Conservation (phyloP, 2,113 vertebrate species). For the Pygoscelis adeliae region DNA sequence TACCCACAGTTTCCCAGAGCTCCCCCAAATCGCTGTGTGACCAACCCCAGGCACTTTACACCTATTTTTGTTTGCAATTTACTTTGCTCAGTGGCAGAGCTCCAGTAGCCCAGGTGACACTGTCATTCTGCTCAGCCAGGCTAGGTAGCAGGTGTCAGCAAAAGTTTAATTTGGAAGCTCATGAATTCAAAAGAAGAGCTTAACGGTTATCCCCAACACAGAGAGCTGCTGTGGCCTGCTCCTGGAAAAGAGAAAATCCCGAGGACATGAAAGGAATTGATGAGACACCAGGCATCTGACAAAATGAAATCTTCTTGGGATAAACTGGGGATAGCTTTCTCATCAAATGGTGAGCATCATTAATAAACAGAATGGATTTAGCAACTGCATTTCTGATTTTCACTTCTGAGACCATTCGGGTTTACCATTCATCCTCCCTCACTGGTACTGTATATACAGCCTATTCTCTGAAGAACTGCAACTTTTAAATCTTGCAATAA, state of each 20-base stretch:
- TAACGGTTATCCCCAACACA: constrained; percentile 20
- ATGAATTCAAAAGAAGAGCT: constrained; percentile 61
- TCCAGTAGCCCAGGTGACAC: not conserved
- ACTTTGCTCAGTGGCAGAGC: not conserved
- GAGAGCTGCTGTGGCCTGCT: constrained; percentile 39
- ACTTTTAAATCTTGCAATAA: constrained; percentile 4
- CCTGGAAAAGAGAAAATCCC: constrained; percentile 49
- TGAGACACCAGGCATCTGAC: not conserved
- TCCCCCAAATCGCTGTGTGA: not conserved
- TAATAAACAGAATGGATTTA: constrained; percentile 31
- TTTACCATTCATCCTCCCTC: not conserved
- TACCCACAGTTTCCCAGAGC: not conserved
- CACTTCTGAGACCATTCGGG: not conserved
- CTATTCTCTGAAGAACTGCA: not conserved
- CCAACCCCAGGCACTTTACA: not conserved
- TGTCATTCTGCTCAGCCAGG: not conserved
- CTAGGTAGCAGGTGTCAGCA: constrained; percentile 65
- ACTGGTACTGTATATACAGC: not conserved
- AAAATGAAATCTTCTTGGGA: not conserved
- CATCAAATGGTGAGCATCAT: not conserved
- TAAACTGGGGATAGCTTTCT: not conserved
- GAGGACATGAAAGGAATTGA: constrained; percentile 39
- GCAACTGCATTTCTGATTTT: not conserved
- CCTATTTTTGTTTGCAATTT: not conserved
- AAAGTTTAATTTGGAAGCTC: constrained; percentile 67